Conservation (phyloP, 2,113 vertebrate genomes). For the Catharus fuscescens region DNA sequence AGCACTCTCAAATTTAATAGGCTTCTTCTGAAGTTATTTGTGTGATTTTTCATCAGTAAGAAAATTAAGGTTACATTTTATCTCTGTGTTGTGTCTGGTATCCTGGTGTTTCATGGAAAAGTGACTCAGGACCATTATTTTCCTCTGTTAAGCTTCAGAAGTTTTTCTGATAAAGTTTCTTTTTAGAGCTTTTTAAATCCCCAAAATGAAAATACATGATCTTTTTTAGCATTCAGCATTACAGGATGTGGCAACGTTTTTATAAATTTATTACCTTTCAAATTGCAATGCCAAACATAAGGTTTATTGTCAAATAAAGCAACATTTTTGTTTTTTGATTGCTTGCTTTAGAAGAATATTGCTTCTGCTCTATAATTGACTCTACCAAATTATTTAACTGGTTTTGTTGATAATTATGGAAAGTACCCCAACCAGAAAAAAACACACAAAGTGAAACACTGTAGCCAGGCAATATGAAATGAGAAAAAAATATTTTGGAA, state of each 20-base stretch:
- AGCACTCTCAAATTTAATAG: not conserved
- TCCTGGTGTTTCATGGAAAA: not conserved
- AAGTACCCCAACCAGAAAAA: slow-evolving; percentile 58
- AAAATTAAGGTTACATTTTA: not conserved
- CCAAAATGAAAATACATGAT: slow-evolving; percentile 40
- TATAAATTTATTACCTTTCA: slow-evolving; percentile 73
- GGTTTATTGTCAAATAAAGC: slow-evolving; percentile 78
- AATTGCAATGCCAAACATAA: slow-evolving; percentile 68
- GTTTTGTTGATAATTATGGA: slow-evolving; percentile 74
- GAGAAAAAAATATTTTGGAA: slow-evolving; percentile 38
- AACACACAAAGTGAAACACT: slow-evolving; percentile 47
- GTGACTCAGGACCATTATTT: not conserved
- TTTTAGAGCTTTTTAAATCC: slow-evolving; percentile 45
- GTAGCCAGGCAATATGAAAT: not conserved
- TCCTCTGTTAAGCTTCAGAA: not conserved
- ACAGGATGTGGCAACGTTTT: slow-evolving; percentile 44
- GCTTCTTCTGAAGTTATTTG: not conserved
- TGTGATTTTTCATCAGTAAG: not conserved
- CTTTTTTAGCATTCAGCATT: slow-evolving; percentile 73
- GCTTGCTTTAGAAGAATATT: slow-evolving; percentile 55
- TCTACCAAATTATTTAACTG: slow-evolving; percentile 71
- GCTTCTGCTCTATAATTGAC: slow-evolving; percentile 68
- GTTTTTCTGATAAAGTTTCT: slow-evolving; percentile 5
- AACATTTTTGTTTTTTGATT: slow-evolving; percentile 64
- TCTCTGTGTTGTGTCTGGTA: not conserved